Evolutionary conservation across 2,888 invertebrate genomes (phyloP).

Genomic region (Lordiphosa fenestrarum): DNA sequence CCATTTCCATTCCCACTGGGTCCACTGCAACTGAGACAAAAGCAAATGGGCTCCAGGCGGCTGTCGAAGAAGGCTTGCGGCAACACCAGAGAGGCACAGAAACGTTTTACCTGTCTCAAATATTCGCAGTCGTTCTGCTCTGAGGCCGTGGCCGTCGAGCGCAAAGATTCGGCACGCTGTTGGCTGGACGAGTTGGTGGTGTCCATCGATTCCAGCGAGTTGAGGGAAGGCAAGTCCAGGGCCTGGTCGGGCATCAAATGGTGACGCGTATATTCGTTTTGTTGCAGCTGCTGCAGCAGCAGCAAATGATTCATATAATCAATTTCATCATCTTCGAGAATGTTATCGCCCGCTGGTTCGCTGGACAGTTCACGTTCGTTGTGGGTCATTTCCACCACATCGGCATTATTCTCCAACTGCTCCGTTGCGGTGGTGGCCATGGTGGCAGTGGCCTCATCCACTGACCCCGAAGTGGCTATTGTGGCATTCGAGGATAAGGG

Average conservation of each 20-base stretch:
- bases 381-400: conserved; percentile 26
- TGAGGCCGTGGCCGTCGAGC: conserved; percentile 66
- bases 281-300: conserved; percentile 71
- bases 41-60: conserved; percentile 77
- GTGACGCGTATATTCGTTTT: conserved; percentile 70
- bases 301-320: conserved; percentile 63
- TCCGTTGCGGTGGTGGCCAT: conserved; percentile 8
- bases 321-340: conserved; percentile 62
- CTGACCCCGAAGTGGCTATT: conserved; percentile 8
- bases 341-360: conserved; percentile 46
- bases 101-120: conserved; percentile 78
- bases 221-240: conserved; percentile 55
- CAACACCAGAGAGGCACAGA: conserved; percentile 78
- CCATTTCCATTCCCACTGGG: conserved; percentile 56
- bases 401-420: conserved; percentile 47
- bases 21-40: conserved; percentile 75
- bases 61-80: conserved; percentile 79
- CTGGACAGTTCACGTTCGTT: conserved; percentile 44
- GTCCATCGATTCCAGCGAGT: conserved; percentile 52
- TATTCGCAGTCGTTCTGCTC: conserved; percentile 80
- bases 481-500: conserved; percentile 40
- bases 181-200: conserved; percentile 55
- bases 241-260: conserved; percentile 62
- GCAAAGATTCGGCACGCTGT: conserved; percentile 71
- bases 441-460: conserved; percentile 14